These are phyloP conservation scores for Chiloscyllium punctatum DNA, from an alignment of 2,797 vertebrate species.

Conservation along the genomic window DNA sequence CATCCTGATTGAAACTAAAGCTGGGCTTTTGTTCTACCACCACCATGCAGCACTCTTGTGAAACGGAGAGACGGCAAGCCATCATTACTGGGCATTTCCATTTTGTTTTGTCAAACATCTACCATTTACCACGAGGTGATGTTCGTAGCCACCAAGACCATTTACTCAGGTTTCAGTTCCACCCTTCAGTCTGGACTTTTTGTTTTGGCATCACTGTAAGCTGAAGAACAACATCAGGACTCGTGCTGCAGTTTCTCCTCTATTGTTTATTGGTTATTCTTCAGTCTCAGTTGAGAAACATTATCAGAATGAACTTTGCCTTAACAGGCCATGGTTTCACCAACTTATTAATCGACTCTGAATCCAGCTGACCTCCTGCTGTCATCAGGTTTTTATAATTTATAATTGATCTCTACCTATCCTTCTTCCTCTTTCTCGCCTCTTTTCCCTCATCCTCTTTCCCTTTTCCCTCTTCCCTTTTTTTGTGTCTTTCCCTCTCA, in stretches of 20 bases:
- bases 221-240: slow-evolving; percentile 26
- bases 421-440: too few relatives aligned
- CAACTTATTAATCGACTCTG: background rate
- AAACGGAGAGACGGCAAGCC: background rate
- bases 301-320: background rate
- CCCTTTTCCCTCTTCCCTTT: background rate
- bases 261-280: background rate
- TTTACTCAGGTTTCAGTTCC: background rate
- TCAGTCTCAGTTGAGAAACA: slow-evolving; percentile 1
- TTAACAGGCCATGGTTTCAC: background rate
- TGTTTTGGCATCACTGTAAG: slow-evolving; percentile 17
- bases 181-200: background rate
- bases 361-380: background rate
- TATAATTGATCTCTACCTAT: background rate
- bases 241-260: background rate
- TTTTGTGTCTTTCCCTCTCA: background rate
- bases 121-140: background rate
- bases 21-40: slow-evolving; percentile 12
- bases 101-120: slow-evolving; percentile 21
- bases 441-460: too few relatives aligned
- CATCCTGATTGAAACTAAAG: slow-evolving; percentile 26
- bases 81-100: slow-evolving; percentile 1
- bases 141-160: background rate
- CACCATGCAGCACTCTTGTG: background rate
- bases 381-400: slow-evolving; percentile 14